phyloP scores from a whole-genome alignment of 1,140 invertebrate species.

The Cyclina sinensis region DNA sequence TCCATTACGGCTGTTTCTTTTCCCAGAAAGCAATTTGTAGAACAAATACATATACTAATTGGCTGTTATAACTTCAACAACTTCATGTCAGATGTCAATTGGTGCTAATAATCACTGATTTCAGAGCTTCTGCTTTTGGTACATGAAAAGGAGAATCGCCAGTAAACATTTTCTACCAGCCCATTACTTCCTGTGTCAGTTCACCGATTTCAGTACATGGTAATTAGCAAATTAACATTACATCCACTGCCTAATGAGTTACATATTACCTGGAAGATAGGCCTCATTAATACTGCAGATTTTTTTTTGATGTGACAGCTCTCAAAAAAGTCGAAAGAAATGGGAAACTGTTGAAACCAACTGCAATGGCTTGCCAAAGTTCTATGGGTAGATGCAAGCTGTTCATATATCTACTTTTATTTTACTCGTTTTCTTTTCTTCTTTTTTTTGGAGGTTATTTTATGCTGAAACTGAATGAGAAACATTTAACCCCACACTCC shows the following conservation, averaged over 20 bases:
- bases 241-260: background rate
- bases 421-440: too few species aligned
- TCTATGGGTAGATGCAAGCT: too few species aligned
- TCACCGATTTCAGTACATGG: background rate
- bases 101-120: background rate
- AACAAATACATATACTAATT: slow-evolving; percentile 43
- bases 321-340: background rate
- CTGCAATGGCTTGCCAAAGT: too few species aligned
- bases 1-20: background rate
- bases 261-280: background rate
- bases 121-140: background rate
- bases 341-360: background rate
- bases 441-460: too few species aligned
- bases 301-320: slow-evolving; percentile 9
- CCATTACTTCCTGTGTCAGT: background rate
- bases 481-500: too few species aligned
- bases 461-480: too few species aligned
- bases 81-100: slow-evolving; percentile 10
- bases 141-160: background rate
- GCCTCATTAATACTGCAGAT: background rate
- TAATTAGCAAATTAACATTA: slow-evolving; percentile 6
- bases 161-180: background rate
- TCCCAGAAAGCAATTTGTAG: slow-evolving; percentile 6
- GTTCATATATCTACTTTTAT: too few species aligned
- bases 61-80: slow-evolving; percentile 3